Evolutionary conservation across 2,888 invertebrate genomes (phyloP).

Genomic region (Boloria euphrosyne): DNA sequence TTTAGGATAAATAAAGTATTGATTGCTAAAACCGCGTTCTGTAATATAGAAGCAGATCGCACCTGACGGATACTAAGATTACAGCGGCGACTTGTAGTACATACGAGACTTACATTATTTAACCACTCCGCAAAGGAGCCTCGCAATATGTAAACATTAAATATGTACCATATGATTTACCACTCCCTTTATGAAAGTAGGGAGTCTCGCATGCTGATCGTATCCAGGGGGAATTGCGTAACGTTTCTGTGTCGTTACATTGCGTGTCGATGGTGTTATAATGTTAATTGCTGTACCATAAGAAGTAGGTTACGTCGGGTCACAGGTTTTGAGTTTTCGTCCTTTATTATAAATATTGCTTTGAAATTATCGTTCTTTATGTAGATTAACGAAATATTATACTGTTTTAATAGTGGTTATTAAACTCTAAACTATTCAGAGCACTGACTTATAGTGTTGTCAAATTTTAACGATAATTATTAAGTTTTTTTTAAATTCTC

Average conservation of each 20-base stretch:
- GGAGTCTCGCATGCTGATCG: slow-evolving; percentile 4
- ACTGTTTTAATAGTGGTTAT: too few species aligned
- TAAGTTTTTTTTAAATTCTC: too few species aligned
- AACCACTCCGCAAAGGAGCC: slow-evolving; percentile 2
- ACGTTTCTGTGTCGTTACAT: background rate
- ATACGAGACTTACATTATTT: background rate
- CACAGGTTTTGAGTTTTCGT: too few species aligned
- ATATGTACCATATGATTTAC: background rate
- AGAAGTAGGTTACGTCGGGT: too few species aligned
- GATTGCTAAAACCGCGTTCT: too few species aligned
- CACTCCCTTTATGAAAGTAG: background rate
- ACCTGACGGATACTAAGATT: background rate
- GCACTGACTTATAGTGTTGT: too few species aligned
- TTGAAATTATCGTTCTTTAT: too few species aligned
- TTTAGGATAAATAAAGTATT: too few species aligned
- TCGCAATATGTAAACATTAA: background rate
- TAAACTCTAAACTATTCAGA: too few species aligned
- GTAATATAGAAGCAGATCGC: background rate
- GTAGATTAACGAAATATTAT: too few species aligned
- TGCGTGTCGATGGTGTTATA: background rate
- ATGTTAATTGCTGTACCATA: background rate
- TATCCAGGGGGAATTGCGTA: slow-evolving; percentile 4
- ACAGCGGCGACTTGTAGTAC: background rate
- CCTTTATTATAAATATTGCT: too few species aligned
- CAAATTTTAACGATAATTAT: too few species aligned